Conservation (phyloP, 35 echinoderm and acorn worm species). For the Strongylocentrotus purpuratus region DNA sequence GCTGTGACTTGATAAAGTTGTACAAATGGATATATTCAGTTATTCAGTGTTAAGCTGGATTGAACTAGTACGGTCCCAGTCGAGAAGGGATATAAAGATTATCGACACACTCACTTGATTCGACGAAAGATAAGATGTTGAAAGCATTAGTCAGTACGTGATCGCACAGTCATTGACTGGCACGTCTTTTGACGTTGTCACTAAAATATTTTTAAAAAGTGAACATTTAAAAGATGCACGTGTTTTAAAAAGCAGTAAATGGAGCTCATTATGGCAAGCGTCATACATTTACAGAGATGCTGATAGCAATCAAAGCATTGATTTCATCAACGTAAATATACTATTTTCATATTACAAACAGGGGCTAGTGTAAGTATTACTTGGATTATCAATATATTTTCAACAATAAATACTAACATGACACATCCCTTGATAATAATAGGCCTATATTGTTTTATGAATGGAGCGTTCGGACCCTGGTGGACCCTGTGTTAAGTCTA, state of each 20-base stretch:
- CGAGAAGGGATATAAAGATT: not conserved
- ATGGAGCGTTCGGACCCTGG: too few species aligned
- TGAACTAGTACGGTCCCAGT: not conserved
- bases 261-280: not conserved
- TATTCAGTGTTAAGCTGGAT: not conserved
- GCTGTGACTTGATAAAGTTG: not conserved
- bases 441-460: too few species aligned
- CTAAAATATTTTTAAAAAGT: not conserved
- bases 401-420: too few species aligned
- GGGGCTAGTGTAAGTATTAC: too few species aligned
- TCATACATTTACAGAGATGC: not conserved
- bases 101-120: not conserved
- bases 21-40: not conserved
- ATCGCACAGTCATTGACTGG: not conserved
- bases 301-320: not conserved
- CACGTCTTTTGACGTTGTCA: not conserved
- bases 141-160: not conserved
- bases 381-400: too few species aligned
- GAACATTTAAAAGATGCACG: not conserved
- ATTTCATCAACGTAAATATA: too few species aligned
- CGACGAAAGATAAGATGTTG: not conserved
- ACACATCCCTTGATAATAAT: too few species aligned
- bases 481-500: too few species aligned
- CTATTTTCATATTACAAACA: too few species aligned
- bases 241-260: too few species aligned